Evolutionary conservation across 2,888 invertebrate species (phyloP), one percentile per base, ranked within the genome.

Genomic region (Rhabditoides inermis): DNA sequence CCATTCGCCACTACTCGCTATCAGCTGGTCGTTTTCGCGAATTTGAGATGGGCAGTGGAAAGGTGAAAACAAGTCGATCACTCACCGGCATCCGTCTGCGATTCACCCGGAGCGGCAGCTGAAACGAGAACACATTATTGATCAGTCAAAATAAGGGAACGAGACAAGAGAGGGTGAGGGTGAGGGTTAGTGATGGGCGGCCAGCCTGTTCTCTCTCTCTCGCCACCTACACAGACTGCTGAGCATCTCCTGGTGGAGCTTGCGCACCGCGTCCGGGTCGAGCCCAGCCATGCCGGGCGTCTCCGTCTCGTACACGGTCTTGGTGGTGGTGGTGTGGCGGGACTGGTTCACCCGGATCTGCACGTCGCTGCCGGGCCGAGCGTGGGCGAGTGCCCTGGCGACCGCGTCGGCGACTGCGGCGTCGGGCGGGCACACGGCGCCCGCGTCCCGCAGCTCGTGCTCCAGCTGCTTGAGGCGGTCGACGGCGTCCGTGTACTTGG

Each of bases 221-320:
- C n/a, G n/a, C n/a, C 20, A 49, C 65, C 10, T 54, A 73, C 73
- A 69, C 44, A 73, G 62, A 51, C 70, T 70, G 20, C 52, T 59
- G 48, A 73, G 57, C 53, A 73, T 64, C 47, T 73, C 64, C 49
- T 63, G 59, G 48, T 73, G 73, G n/a, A 73, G 61, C 22, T 68
- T 63, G 41, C 65, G 62, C 44, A 73, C 61, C 48, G 69, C 61
- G 4, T 70, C 71, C 6, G 60, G 42, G 28, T 65, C 68, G 48
- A 73, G 58, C 15, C 65, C 68, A 10, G 65, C 67, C 73, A 74
- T 73, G 23, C 69, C 74, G 5, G 73, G 68, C 6, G 74, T 74
- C 51, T 74, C 74, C 3, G 74, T 73, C 54, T 74, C 74, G 52
- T 74, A 74, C 51, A 68, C 69, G n/a, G 69, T 71, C 56, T 70